Percentiles rank a stretch among this genome's conserved stretches.
Conservation (phyloP, 1,140 invertebrate species). For the Reticulitermes speratus region DNA sequence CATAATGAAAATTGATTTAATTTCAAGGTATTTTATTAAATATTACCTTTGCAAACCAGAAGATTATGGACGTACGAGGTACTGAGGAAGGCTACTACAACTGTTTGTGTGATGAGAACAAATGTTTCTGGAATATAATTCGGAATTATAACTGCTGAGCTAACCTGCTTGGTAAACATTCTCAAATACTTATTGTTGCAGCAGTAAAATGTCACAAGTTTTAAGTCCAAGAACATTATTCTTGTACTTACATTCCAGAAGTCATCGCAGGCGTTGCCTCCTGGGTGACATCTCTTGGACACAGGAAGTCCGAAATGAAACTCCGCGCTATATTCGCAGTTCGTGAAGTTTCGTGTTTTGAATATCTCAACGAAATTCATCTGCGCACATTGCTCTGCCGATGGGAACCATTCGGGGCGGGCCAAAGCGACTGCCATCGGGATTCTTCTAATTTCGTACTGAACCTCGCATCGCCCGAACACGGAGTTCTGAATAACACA, state of each 20-base stretch:
- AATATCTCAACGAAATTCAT: conserved; percentile 3
- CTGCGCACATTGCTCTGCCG: background rate
- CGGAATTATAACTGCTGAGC: no score
- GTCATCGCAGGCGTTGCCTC: background rate
- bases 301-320: conserved; percentile 22
- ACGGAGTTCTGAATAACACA: background rate
- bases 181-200: no score
- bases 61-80: no score
- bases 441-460: background rate
- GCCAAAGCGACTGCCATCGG: background rate
- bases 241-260: background rate
- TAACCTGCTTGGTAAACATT: no score
- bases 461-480: background rate
- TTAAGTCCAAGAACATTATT: no score
- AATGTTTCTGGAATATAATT: no score
- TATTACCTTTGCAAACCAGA: no score
- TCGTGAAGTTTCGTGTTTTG: conserved; percentile 23
- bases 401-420: background rate
- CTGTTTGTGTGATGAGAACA: no score
- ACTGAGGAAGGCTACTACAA: no score
- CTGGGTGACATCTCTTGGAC: background rate
- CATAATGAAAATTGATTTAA: no score
- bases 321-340: conserved; percentile 13
- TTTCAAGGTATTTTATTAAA: no score
- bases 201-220: no score